These are phyloP conservation scores for Dynastes hyllus DNA, from an alignment of 2,888 invertebrate genomes.

Conservation along the genomic window DNA sequence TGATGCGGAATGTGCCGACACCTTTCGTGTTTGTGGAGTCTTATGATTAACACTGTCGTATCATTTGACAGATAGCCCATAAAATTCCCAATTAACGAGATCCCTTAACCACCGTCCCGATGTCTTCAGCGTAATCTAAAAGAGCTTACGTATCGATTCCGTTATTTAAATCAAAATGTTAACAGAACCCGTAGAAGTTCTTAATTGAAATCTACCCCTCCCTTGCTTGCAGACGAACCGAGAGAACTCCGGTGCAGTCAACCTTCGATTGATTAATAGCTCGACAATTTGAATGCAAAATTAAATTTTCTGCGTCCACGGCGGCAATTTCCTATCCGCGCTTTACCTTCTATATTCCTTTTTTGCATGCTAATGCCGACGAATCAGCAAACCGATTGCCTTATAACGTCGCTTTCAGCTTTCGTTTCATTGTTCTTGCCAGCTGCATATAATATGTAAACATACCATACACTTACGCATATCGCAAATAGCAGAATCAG, in stretches of 20 bases:
- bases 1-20: no score
- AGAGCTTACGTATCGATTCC: background rate
- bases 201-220: slow-evolving; percentile 27
- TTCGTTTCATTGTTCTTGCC: background rate
- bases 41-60: no score
- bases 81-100: no score
- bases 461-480: background rate
- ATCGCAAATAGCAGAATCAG: background rate
- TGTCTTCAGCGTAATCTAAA: no score
- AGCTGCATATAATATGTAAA: background rate
- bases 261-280: slow-evolving; percentile 27
- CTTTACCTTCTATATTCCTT: background rate
- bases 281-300: slow-evolving; percentile 27
- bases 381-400: background rate
- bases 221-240: background rate
- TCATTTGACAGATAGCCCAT: no score
- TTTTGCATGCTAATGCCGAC: background rate
- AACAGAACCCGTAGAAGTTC: slow-evolving; percentile 8
- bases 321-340: background rate
- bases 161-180: slow-evolving; percentile 14
- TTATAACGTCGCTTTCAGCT: background rate
- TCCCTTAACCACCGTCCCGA: no score
- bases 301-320: slow-evolving; percentile 18
- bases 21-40: no score
- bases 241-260: background rate